Evolutionary conservation across 2,797 vertebrate genomes (phyloP), one percentile per base, ranked within the genome.

Genomic region (Argentina silus): DNA sequence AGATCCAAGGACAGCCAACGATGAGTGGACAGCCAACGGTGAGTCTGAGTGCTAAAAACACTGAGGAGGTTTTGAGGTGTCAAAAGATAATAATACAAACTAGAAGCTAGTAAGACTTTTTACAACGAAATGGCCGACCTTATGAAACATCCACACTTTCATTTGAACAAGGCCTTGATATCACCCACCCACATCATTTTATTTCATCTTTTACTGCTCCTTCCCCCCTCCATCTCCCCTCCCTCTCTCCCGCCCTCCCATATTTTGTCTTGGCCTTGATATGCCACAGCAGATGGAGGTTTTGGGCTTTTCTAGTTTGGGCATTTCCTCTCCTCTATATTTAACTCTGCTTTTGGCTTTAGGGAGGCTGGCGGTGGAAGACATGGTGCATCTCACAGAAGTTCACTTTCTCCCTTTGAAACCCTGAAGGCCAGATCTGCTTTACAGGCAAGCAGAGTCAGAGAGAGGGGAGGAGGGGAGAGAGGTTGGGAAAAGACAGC

Each of bases 341-440:
- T 3, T 53, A 55, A 82, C 81, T 83, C 71, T 75, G 53, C 77
- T 67, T 72, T 7, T 17, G 57, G 4, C 77, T 67, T 73, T 6
- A 19, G 57, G 4, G 61, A 70, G 15, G 51, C 14, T 0, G 51
- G 43, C 75, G 70, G 62, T 59, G 21, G 56, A 68, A 77, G 56
- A 23, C 12, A 45, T 19, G 56, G n/a, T 48, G 47, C 48, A 69
- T 42, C 36, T 57, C 51, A 57, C 12, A 43, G 19, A 44, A 78
- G 65, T 78, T 79, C 2, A 48, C 76, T 72, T 45, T 79, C 42
- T 42, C 47, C 51, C 71, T 86, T 60, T 77, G 56, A 81, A 76
- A 11, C 42, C 9, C 57, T 7, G 27, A 36, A 50, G 7, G 45
- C 9, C 42, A 55, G 17, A 78, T 70, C 53, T 76, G 72, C 76